phyloP scores from a whole-genome alignment of 1,140 invertebrate species.

The Drosophila pseudoobscura region DNA sequence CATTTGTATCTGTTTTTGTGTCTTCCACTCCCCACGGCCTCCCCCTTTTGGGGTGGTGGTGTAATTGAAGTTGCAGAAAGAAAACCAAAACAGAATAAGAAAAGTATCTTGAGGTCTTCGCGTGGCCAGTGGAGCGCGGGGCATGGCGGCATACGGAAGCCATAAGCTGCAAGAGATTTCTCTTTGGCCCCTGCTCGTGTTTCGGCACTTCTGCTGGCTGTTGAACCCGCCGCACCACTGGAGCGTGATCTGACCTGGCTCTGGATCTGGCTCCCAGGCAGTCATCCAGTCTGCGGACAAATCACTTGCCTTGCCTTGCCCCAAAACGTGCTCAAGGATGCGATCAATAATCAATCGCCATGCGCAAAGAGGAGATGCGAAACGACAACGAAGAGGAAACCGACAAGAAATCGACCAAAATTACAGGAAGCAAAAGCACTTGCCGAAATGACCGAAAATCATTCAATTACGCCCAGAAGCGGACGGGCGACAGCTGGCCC shows the following conservation, averaged over 20 bases:
- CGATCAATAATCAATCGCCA: constrained; percentile 62
- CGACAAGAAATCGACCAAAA: constrained; percentile 65
- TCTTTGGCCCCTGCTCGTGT: constrained; percentile 48
- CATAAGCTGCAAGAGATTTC: constrained; percentile 75
- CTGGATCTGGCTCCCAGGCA: neutral
- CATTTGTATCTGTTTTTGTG: constrained; percentile 49
- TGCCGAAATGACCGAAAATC: constrained; percentile 73
- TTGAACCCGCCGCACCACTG: constrained; percentile 62
- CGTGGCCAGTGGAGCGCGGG: constrained; percentile 64
- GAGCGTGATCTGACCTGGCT: constrained; percentile 52
- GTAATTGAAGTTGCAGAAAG: constrained; percentile 55
- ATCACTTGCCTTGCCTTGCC: constrained; percentile 17
- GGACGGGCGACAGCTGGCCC: constrained; percentile 42
- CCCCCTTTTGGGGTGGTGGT: constrained; percentile 2
- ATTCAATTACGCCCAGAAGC: constrained; percentile 63
- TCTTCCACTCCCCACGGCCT: constrained; percentile 11
- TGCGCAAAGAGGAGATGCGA: constrained; percentile 21
- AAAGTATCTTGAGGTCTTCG: constrained; percentile 32
- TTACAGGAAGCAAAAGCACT: constrained; percentile 76
- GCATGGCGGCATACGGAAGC: constrained; percentile 66
- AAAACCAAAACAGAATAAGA: constrained; percentile 30
- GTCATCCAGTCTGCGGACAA: constrained; percentile 3
- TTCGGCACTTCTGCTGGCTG: constrained; percentile 58
- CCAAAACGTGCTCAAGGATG: constrained; percentile 48
- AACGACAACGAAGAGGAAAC: constrained; percentile 1